phyloP scores from a whole-genome alignment of 37 sponge, comb jelly and placozoan species.

The Cliona cf. orientalis region DNA sequence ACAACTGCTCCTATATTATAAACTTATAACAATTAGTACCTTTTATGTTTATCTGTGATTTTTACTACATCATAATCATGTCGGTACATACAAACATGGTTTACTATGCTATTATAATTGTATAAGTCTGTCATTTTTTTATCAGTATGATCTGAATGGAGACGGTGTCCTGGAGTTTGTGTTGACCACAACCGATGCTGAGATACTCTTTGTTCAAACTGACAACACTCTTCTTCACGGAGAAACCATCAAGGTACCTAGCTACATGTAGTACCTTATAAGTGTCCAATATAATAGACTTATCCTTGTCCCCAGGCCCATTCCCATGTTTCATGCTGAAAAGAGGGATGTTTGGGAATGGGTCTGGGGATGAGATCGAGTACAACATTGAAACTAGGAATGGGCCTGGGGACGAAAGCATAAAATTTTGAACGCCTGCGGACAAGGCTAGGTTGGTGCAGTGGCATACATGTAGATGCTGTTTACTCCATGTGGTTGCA shows the following conservation, averaged over 20 bases:
- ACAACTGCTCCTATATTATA: background rate
- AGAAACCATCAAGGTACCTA: conserved; percentile 70
- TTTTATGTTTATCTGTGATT: background rate
- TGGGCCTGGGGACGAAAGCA: too few relatives aligned
- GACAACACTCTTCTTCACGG: conserved; percentile 62
- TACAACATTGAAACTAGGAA: too few relatives aligned
- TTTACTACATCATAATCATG: background rate
- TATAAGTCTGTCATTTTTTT: background rate
- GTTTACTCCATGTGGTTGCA: too few relatives aligned
- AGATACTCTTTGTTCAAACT: conserved; percentile 59
- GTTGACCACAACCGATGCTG: conserved; percentile 70
- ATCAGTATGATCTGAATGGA: conserved; percentile 68
- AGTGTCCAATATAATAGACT: background rate
- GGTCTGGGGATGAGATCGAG: background rate
- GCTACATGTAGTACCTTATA: too few relatives aligned
- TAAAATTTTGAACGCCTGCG: too few relatives aligned
- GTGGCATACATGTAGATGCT: too few relatives aligned
- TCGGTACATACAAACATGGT: background rate
- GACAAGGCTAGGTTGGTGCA: too few relatives aligned
- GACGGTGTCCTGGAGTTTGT: conserved; percentile 73
- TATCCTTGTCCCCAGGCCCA: too few relatives aligned
- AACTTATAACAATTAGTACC: background rate
- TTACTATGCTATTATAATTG: background rate
- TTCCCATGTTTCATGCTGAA: background rate
- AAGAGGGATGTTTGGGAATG: background rate